phyloP scores from a whole-genome alignment of 2,113 vertebrate genomes.

The Paradoxurus hermaphroditus region DNA sequence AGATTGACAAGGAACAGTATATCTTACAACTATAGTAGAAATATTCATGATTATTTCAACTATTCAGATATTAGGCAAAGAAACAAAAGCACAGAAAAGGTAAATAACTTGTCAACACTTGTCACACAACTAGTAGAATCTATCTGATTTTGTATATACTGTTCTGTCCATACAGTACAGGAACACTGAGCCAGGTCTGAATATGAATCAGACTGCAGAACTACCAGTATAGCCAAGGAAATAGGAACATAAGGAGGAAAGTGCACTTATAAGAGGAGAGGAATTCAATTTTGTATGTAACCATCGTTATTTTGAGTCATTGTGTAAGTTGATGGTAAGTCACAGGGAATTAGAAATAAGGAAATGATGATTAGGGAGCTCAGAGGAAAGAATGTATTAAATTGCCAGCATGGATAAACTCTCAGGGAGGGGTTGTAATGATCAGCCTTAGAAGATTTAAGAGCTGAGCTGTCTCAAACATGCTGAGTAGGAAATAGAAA shows the following conservation, averaged over 20 bases:
- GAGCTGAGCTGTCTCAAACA: slow-evolving; percentile 26
- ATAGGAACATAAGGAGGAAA: not conserved
- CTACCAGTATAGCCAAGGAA: not conserved
- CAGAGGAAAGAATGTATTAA: slow-evolving; percentile 32
- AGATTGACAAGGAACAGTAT: not conserved
- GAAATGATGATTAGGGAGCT: not conserved
- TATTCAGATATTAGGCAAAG: not conserved
- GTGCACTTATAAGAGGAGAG: not conserved
- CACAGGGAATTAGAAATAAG: slow-evolving; percentile 1
- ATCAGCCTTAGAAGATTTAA: not conserved
- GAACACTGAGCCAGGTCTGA: not conserved
- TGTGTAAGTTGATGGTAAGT: not conserved
- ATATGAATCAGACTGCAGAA: not conserved
- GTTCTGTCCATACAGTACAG: not conserved
- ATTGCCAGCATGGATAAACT: not conserved
- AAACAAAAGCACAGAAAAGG: slow-evolving; percentile 1
- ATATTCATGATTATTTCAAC: slow-evolving; percentile 25
- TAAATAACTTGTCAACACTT: slow-evolving; percentile 13
- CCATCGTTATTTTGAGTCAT: not conserved
- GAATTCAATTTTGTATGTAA: slow-evolving; percentile 27
- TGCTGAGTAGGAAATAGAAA: slow-evolving; percentile 30
- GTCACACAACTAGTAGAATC: not conserved
- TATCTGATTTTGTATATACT: not conserved
- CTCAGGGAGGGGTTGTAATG: not conserved
- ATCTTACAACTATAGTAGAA: not conserved